These are phyloP conservation scores for Stenodera caucasica DNA, from an alignment of 2,888 invertebrate genomes.

Conservation along the genomic window DNA sequence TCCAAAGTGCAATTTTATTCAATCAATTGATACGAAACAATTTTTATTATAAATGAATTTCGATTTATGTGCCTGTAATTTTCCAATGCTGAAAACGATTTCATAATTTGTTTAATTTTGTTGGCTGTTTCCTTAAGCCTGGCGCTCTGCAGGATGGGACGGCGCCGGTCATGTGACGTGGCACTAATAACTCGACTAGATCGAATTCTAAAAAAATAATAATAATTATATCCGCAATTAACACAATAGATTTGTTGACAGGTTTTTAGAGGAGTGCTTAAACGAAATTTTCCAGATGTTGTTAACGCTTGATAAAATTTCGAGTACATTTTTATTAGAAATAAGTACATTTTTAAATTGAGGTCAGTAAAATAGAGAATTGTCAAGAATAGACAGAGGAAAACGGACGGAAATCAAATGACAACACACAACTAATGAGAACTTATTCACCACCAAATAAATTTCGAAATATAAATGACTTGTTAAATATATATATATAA, in stretches of 20 bases:
- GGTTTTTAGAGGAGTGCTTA: neutral
- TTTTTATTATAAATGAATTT: neutral
- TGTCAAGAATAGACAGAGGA: neutral
- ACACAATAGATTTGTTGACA: neutral
- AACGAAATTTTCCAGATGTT: conserved; percentile 6
- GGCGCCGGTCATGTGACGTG: no score
- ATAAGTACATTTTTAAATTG: neutral
- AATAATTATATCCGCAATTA: neutral
- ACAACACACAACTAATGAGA: neutral
- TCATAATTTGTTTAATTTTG: no score
- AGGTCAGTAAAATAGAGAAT: neutral
- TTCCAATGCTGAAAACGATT: no score
- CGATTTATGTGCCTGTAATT: no score
- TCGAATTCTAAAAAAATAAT: no score
- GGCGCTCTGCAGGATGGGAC: no score
- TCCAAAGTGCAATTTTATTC: no score
- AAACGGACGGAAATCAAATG: neutral
- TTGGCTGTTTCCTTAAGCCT: no score
- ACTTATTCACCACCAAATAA: no score
- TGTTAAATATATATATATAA: no score
- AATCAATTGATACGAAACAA: neutral
- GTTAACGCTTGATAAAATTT: conserved; percentile 3
- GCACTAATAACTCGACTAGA: no score
- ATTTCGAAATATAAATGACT: no score
- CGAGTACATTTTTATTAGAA: neutral